Percentiles rank a stretch among this genome's conserved stretches.
These are phyloP conservation scores for Suillia variegata DNA, from an alignment of 2,888 invertebrate species.

Conservation along the genomic window DNA sequence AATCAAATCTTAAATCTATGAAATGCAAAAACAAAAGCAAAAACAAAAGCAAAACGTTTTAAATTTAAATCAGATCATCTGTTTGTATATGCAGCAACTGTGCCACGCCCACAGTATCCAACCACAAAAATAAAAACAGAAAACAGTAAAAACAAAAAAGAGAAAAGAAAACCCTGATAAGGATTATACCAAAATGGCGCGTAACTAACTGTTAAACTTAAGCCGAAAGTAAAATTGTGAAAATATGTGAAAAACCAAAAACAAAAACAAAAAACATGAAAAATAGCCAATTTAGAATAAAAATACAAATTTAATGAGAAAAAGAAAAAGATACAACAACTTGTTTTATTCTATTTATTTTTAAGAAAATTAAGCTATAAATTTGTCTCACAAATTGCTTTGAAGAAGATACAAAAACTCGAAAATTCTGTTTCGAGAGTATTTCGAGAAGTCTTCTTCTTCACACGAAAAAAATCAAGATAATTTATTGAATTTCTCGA, in stretches of 20 bases:
- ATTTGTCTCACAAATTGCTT: too few relatives aligned
- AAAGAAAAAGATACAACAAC: slow-evolving; percentile 19
- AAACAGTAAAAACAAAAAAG: slow-evolving; percentile 16
- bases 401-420: too few relatives aligned
- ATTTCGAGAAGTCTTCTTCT: too few relatives aligned
- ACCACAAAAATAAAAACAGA: slow-evolving; percentile 7
- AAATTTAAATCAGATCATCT: neutral
- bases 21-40: neutral
- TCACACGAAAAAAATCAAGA: too few relatives aligned
- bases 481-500: too few relatives aligned
- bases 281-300: slow-evolving; percentile 51
- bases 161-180: neutral
- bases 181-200: neutral
- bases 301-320: slow-evolving; percentile 31
- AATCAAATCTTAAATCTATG: neutral
- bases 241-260: neutral
- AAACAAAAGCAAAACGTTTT: neutral
- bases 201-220: slow-evolving; percentile 15
- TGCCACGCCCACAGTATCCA: neutral
- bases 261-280: too few relatives aligned
- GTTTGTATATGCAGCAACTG: neutral
- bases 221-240: slow-evolving; percentile 7
- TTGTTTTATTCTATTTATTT: slow-evolving; percentile 10
- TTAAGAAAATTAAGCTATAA: too few relatives aligned
- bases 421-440: too few relatives aligned